Evolutionary conservation across 2,888 invertebrate genomes (phyloP).

Genomic region (Drosophila anomalata): DNA sequence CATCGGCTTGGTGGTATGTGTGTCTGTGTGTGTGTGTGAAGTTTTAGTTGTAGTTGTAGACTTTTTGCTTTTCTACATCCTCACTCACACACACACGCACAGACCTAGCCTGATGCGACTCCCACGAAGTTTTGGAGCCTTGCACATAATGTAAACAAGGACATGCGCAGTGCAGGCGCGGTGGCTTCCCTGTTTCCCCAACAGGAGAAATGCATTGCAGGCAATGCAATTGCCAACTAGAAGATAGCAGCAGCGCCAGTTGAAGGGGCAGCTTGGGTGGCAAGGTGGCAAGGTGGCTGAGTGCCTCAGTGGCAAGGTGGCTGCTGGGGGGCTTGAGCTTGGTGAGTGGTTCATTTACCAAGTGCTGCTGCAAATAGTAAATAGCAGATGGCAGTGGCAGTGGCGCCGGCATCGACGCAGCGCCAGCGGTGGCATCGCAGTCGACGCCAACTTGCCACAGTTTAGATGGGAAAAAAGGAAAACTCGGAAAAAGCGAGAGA

Average conservation of each 20-base stretch:
- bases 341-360: conserved; percentile 32
- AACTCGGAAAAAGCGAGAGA: conserved; percentile 23
- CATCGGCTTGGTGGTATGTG: conserved; percentile 35
- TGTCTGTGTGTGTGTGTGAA: conserved; percentile 28
- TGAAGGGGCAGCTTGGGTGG: conserved; percentile 20
- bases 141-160: conserved; percentile 77
- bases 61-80: conserved; percentile 76
- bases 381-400: conserved; percentile 37
- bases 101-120: conserved; percentile 20
- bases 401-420: conserved; percentile 17
- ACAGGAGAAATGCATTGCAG: conserved; percentile 71
- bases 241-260: conserved; percentile 55
- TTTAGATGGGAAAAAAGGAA: conserved; percentile 74
- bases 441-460: conserved; percentile 72
- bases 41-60: conserved; percentile 72
- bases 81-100: conserved; percentile 42
- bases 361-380: conserved; percentile 33
- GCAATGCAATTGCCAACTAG: conserved; percentile 76
- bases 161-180: conserved; percentile 67
- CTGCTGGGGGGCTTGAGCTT: conserved; percentile 7
- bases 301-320: neutral
- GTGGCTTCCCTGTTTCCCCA: conserved; percentile 63
- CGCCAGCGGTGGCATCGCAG: conserved; percentile 44
- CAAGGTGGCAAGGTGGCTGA: conserved; percentile 3
- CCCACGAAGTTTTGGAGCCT: conserved; percentile 49